Conservation (phyloP, 2,797 vertebrate species). For the Clarias pachynema region DNA sequence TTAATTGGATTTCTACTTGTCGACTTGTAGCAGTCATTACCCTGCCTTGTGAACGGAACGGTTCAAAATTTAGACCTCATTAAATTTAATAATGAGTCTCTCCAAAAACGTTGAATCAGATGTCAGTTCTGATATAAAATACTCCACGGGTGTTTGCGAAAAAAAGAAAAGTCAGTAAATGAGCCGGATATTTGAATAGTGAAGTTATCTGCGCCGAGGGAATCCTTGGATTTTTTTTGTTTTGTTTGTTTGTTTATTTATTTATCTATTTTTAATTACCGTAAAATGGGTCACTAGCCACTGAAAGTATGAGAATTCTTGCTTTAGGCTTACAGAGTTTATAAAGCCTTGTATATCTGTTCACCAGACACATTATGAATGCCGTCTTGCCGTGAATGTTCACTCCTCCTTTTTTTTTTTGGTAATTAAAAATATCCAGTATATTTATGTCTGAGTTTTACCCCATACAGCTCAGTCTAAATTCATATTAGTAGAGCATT, state of each 20-base stretch:
- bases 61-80: not conserved
- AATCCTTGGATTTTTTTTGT: not conserved
- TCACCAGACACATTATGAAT: not conserved
- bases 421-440: not conserved
- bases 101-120: not conserved
- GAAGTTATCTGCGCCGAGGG: not conserved
- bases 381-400: not conserved
- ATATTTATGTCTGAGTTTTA: not conserved
- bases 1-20: not conserved
- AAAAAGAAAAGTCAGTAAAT: not conserved
- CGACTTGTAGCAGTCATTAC: not conserved
- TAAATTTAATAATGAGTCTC: not conserved
- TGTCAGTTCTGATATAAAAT: not conserved
- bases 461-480: not conserved
- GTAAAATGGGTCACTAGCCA: not conserved
- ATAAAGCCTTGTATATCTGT: too few relatives aligned
- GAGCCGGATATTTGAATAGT: not conserved
- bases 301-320: not conserved
- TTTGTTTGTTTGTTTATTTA: not conserved
- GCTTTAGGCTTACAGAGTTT: not conserved
- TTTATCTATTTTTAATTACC: not conserved
- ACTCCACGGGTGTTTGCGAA: too few relatives aligned
- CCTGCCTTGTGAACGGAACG: not conserved
- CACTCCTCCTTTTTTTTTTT: not conserved
- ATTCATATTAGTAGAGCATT: conserved; percentile 12